Conservation (phyloP, 2,797 vertebrate species). For the Neoniphon sammara region DNA sequence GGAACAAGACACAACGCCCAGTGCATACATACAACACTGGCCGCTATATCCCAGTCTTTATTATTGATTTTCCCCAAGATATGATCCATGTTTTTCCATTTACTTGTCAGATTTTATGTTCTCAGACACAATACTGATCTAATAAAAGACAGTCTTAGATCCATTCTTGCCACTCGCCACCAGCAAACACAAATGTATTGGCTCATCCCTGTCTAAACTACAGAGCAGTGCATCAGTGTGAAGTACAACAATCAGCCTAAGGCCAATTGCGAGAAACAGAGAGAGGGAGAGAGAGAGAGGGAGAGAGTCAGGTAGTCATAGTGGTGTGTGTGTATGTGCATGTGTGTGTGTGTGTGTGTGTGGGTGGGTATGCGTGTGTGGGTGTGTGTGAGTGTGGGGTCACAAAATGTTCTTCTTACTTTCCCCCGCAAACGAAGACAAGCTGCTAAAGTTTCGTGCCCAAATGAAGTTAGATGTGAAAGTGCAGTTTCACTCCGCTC, state of each 20-base stretch:
- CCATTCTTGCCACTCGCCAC: slow-evolving; percentile 53
- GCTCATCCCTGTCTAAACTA: slow-evolving; percentile 29
- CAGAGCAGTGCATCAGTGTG: slow-evolving; percentile 8
- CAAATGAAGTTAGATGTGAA: slow-evolving; percentile 67
- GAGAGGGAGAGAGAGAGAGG: too few species aligned
- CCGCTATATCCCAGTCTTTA: slow-evolving; percentile 57
- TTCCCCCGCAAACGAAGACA: slow-evolving; percentile 62
- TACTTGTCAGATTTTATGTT: slow-evolving; percentile 78
- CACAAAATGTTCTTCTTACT: slow-evolving; percentile 34
- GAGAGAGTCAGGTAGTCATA: background rate
- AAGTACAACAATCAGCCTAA: slow-evolving; percentile 29
- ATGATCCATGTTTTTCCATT: slow-evolving; percentile 80
- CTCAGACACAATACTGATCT: slow-evolving; percentile 72
- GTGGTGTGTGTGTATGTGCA: background rate
- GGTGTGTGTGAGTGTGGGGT: slow-evolving; percentile 1
- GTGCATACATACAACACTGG: slow-evolving; percentile 26
- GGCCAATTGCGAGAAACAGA: slow-evolving; percentile 20
- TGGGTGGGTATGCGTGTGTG: slow-evolving; percentile 17
- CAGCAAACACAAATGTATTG: slow-evolving; percentile 64
- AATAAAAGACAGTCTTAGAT: slow-evolving; percentile 67
- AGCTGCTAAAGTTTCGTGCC: slow-evolving; percentile 57
- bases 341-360: slow-evolving; percentile 33
- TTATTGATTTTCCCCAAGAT: slow-evolving; percentile 65
- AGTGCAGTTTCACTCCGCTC: slow-evolving; percentile 46
- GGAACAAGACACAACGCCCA: slow-evolving; percentile 57